phyloP scores from a whole-genome alignment of 1,140 invertebrate genomes.

The Drosophila sp. region DNA sequence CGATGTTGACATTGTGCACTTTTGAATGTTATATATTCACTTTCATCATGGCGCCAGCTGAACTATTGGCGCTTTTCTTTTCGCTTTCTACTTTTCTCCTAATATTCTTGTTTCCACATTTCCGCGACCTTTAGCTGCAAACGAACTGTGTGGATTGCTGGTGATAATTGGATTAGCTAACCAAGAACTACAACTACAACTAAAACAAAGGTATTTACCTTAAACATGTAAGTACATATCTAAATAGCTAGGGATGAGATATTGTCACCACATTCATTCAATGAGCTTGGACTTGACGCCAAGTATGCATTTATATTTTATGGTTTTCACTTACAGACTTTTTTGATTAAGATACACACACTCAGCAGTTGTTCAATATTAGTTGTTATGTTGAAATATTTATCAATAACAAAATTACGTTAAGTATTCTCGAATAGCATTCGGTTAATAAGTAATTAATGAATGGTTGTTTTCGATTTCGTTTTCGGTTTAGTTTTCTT shows the following conservation, averaged over 20 bases:
- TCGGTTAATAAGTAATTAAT: conserved; percentile 54
- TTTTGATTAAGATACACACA: conserved; percentile 82
- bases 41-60: conserved; percentile 51
- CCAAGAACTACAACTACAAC: conserved; percentile 7
- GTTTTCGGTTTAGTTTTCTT: conserved; percentile 6
- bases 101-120: conserved; percentile 24
- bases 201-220: conserved; percentile 13
- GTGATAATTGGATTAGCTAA: conserved; percentile 72
- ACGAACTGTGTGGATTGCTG: background rate
- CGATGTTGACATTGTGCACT: conserved; percentile 66
- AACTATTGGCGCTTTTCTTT: conserved; percentile 38
- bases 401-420: conserved; percentile 52
- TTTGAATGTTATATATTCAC: conserved; percentile 60
- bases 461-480: conserved; percentile 4
- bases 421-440: conserved; percentile 62
- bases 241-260: conserved; percentile 20
- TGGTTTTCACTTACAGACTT: conserved; percentile 68
- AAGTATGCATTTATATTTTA: conserved; percentile 38
- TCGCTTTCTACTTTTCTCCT: background rate
- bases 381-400: conserved; percentile 34
- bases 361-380: conserved; percentile 46
- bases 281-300: conserved; percentile 41
- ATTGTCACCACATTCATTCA: conserved; percentile 67
- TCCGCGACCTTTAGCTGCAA: conserved; percentile 63
- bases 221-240: background rate